Evolutionary conservation across 2,113 vertebrate species (phyloP).

Genomic region (Machaerirhynchus nigripectus): DNA sequence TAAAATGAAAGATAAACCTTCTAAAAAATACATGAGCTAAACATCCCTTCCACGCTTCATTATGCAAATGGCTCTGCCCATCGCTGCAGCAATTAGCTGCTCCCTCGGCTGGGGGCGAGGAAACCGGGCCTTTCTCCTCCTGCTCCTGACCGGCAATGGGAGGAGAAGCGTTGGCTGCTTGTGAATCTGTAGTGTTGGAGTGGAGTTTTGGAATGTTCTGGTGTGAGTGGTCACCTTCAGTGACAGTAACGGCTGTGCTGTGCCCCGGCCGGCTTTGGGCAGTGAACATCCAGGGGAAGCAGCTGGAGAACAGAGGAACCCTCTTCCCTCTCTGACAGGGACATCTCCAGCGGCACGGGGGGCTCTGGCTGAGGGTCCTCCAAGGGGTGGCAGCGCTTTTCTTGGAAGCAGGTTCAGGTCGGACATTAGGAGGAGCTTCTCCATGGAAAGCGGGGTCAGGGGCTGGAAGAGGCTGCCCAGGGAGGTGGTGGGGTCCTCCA

Average conservation of each 20-base stretch:
- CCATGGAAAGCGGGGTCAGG: not conserved
- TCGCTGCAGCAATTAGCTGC: conserved; percentile 47
- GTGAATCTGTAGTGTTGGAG: accelerated
- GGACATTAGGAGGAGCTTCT: not conserved
- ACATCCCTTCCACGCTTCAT: conserved; percentile 62
- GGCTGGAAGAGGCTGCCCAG: not conserved
- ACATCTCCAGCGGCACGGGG: accelerated
- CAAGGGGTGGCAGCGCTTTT: accelerated
- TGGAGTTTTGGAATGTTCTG: not conserved
- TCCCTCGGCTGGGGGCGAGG: not conserved
- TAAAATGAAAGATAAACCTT: conserved; percentile 73
- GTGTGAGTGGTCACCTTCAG: accelerated
- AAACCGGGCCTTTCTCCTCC: not conserved
- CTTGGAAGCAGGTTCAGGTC: accelerated
- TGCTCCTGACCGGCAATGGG: not conserved
- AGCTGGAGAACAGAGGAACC: not conserved
- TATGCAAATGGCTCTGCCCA: conserved; percentile 69
- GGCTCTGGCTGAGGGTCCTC: accelerated
- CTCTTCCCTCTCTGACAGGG: not conserved
- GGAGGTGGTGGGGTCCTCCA: not conserved
- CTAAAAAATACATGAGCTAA: conserved; percentile 75
- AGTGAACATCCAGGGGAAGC: accelerated
- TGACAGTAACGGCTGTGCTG: accelerated
- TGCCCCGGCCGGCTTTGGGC: not conserved
- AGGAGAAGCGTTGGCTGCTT: accelerated